Conservation (phyloP, 1,140 invertebrate genomes). For the Brachionus paranguensis region DNA sequence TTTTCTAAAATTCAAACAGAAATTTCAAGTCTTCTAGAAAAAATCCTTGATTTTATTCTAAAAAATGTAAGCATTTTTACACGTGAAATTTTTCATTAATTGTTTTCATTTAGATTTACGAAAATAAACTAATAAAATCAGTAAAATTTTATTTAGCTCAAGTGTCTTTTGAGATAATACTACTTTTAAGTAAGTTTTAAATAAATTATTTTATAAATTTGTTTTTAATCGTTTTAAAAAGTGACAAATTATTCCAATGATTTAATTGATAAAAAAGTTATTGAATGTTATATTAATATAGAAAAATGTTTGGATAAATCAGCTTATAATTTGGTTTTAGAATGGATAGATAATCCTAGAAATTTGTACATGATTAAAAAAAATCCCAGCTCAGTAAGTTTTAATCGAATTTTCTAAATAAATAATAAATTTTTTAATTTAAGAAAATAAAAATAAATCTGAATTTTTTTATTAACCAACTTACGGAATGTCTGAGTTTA, state of each 20-base stretch:
- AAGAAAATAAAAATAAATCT: neutral
- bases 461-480: neutral
- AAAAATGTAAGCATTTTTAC: neutral
- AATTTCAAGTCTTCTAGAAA: neutral
- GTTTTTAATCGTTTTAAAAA: neutral
- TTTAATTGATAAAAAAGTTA: neutral
- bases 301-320: neutral
- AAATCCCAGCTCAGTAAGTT: neutral
- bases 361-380: neutral
- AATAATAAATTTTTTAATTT: neutral
- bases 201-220: neutral
- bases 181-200: neutral
- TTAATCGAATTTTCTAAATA: too few species aligned
- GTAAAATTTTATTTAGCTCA: constrained; percentile 14
- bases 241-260: neutral
- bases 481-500: neutral
- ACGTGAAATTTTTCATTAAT: neutral
- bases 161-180: neutral
- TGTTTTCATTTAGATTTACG: neutral
- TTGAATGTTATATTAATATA: neutral
- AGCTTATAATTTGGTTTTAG: neutral
- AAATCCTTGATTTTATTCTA: neutral
- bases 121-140: constrained; percentile 6
- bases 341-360: neutral
- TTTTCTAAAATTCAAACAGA: neutral